A percentile compares a stretch with the other conserved stretches of the same genome.
These are phyloP conservation scores for Mesopsocus fuscifrons DNA, from an alignment of 2,888 invertebrate genomes.

Conservation along the genomic window DNA sequence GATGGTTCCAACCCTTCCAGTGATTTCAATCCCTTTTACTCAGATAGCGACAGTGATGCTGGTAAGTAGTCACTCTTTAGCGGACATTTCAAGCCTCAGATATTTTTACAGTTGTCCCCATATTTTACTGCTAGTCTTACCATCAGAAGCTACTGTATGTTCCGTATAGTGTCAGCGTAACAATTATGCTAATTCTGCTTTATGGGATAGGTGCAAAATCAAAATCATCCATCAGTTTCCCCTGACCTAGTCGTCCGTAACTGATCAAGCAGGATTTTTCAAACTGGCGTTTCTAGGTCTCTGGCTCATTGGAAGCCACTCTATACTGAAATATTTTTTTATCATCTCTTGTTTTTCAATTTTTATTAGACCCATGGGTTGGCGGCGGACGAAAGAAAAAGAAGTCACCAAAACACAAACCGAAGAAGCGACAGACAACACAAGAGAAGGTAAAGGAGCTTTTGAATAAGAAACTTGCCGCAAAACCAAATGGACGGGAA, in stretches of 20 bases:
- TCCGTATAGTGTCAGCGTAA: not conserved
- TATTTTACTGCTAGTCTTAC: not conserved
- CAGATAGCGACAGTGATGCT: constrained; percentile 58
- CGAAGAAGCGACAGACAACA: constrained; percentile 38
- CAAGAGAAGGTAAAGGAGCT: constrained; percentile 65
- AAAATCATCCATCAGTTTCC: too few relatives aligned
- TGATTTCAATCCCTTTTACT: constrained; percentile 85
- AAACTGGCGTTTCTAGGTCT: too few relatives aligned
- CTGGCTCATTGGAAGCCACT: too few relatives aligned
- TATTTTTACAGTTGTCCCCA: too few relatives aligned
- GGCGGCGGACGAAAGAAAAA: constrained; percentile 43
- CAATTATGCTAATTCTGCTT: too few relatives aligned
- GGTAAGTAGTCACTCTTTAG: too few relatives aligned
- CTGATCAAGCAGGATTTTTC: too few relatives aligned
- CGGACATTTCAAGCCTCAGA: too few relatives aligned
- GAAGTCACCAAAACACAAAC: constrained; percentile 38
- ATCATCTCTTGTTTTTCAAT: constrained; percentile 11
- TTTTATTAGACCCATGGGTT: constrained; percentile 54
- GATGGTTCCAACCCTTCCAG: constrained; percentile 47
- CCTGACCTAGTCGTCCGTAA: too few relatives aligned
- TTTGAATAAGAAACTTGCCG: constrained; percentile 29
- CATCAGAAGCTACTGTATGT: constrained; percentile 1
- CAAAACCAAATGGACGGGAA: constrained; percentile 1
- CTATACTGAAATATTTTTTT: too few relatives aligned
- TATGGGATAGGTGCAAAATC: too few relatives aligned